Evolutionary conservation across 2,888 invertebrate species (phyloP), one percentile per base, ranked within the genome.

Genomic region (Pinctada fucata): DNA sequence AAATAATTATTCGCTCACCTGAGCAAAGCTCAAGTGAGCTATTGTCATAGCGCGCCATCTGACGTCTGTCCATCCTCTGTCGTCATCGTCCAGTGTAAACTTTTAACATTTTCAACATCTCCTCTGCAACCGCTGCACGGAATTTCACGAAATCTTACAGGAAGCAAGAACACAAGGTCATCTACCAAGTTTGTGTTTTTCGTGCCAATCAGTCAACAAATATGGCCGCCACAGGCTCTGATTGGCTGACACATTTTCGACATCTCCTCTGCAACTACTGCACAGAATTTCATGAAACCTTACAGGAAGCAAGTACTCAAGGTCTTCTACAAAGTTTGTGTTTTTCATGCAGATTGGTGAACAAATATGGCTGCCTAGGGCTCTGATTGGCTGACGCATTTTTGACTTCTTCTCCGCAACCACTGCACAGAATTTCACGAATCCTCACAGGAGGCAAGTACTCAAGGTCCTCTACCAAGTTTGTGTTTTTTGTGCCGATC

Each of bases 381-480:
- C 58, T 58, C 58, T 58, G 58, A 58, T 58, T 58, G 58, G 58
- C 13, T 58, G 58, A 58, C 58, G 1, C 58, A 58, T 58, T 58
- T 58, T 58, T 13, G 0, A 58, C 58, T 58, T 58, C 58, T 58
- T 13, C 58, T 58, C 58, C 58, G 13, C 8, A 58, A 58, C 58
- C 13, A 13, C 58, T 58, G 58, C 58, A 58, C 58, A 58, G 58
- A 58, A 58, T 58, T 58, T 58, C 58, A 58, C 58, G 0, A 58
- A 58, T 6, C 58, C 13, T 58, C 58, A 58, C 13, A 58, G 58
- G 58, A 58, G 13, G 58, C 0, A 58, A 58, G 58, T 58, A 58
- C 58, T 58, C 58, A 58, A 58, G 58, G 58, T 58, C 58, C 58
- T 58, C 58, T 58, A 58, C 58, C 58, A 58, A 58, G 58, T 58